Base-by-base conservation (phyloP, 2,113 vertebrate genomes). In the Anarrhichthys ocellatus region DNA sequence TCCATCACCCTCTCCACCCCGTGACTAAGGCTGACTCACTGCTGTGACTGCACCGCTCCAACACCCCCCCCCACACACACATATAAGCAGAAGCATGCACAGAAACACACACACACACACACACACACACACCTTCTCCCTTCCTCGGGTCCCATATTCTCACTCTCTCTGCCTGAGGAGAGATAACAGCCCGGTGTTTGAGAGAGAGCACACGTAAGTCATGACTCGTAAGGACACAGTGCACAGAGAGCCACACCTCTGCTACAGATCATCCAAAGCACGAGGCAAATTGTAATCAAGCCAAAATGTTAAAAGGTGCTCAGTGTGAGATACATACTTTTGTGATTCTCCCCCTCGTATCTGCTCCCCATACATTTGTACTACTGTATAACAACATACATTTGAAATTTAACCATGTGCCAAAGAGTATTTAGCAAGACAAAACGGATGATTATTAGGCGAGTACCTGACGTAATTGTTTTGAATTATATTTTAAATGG, bases 11-110 rank as follows among this genome's bases (percentile, higher is more conserved):
- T 88, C 78, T 80, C 86, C 74, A 83, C 82, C 90, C 81, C 32
- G 48, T 92, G 89, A 94, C 86, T 85, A 88, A 86, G 82, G 87
- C 90, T 94, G 91, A 93, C 89, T 93, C 92, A 93, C 85, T 86
- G 88, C 88, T 87, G 87, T 90, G 88, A 88, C 83, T 76, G 80
- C 78, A 63, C 87, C 7, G 56, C 73, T 70, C 68, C 74, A 38
- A 68, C n/a, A n/a, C n/a, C 62, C 75, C 71, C 58, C 36, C 6
- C 58, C 63, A 80, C 14, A 62, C 38, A 56, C 66, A 32, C 32
- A 32, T 27, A 88, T 50, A 69, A n/a, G 22, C 62, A 79, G 61
- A 82, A 32, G 11, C 81, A 80, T 46, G 66, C 74, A 82, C 52
- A 2, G 40, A 85, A 72, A 54, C 73, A 34, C 32, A 56, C 9